These are phyloP conservation scores for Melanotaenia trifasciata DNA, from an alignment of 2,797 vertebrate genomes.

Conservation along the genomic window DNA sequence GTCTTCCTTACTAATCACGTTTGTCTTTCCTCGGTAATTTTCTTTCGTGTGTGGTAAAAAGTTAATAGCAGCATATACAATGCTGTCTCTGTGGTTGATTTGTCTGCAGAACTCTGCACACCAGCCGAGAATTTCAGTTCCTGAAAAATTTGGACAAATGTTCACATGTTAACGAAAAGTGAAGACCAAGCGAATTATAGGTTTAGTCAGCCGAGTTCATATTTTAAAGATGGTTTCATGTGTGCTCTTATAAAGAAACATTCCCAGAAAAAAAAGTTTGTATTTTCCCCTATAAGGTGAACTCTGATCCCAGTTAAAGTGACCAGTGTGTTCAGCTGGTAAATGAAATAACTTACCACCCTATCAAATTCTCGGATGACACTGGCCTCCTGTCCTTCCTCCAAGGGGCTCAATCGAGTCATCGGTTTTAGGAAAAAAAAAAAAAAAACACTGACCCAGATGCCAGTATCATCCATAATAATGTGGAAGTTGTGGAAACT, in stretches of 20 bases:
- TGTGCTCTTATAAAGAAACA: background rate
- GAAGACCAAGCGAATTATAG: background rate
- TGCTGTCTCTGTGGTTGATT: constrained; percentile 16
- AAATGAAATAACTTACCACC: background rate
- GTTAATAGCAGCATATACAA: constrained; percentile 19
- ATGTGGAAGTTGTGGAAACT: too few relatives aligned
- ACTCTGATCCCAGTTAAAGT: background rate
- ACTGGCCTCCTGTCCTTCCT: too few relatives aligned
- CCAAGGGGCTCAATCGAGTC: too few relatives aligned
- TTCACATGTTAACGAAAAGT: background rate
- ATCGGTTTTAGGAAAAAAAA: too few relatives aligned
- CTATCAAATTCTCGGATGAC: too few relatives aligned
- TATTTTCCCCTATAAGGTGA: background rate
- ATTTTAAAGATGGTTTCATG: background rate
- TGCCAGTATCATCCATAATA: too few relatives aligned
- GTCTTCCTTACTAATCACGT: background rate
- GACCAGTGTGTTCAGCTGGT: background rate
- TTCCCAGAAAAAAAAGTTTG: background rate
- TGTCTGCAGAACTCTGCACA: background rate
- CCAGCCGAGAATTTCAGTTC: constrained; percentile 55
- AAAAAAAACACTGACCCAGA: too few relatives aligned
- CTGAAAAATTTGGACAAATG: constrained; percentile 26
- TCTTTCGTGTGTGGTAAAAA: background rate
- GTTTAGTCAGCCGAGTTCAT: background rate
- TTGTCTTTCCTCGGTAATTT: constrained; percentile 6